phyloP scores from a whole-genome alignment of 2,888 invertebrate genomes.

The Dysmachus trigonus region DNA sequence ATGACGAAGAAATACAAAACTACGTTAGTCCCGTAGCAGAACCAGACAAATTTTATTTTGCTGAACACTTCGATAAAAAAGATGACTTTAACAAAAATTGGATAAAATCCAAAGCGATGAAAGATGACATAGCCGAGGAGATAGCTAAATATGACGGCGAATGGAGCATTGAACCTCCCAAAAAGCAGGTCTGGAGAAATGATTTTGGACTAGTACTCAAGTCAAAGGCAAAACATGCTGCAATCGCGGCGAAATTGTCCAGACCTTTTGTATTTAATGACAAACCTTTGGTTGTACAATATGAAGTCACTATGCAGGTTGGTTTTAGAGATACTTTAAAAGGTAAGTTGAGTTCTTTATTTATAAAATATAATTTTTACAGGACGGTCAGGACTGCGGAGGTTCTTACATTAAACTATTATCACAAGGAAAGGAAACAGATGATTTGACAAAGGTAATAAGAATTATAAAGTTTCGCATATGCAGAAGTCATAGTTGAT shows the following conservation, averaged over 20 bases:
- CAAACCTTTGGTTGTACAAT: constrained; percentile 90
- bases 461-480: constrained; percentile 16
- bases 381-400: constrained; percentile 98
- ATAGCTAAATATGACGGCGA: constrained; percentile 95
- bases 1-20: constrained; percentile 54
- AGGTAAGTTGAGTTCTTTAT: not conserved
- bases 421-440: constrained; percentile 73
- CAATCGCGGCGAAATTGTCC: constrained; percentile 81
- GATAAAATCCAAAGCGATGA: constrained; percentile 90
- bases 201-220: constrained; percentile 90
- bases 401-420: constrained; percentile 97
- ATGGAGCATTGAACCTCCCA: constrained; percentile 80
- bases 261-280: constrained; percentile 84
- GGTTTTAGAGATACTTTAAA: not conserved
- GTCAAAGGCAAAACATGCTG: constrained; percentile 96
- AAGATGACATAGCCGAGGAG: constrained; percentile 85
- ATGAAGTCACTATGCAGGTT: constrained; percentile 86
- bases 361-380: constrained; percentile 55
- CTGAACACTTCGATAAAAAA: constrained; percentile 87
- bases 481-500: not conserved
- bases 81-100: constrained; percentile 79
- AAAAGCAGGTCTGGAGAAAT: constrained; percentile 78
- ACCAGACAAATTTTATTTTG: constrained; percentile 74
- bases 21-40: constrained; percentile 79
- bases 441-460: constrained; percentile 73